phyloP scores from a whole-genome alignment of 2,797 vertebrate species.

The Labroides dimidiatus region DNA sequence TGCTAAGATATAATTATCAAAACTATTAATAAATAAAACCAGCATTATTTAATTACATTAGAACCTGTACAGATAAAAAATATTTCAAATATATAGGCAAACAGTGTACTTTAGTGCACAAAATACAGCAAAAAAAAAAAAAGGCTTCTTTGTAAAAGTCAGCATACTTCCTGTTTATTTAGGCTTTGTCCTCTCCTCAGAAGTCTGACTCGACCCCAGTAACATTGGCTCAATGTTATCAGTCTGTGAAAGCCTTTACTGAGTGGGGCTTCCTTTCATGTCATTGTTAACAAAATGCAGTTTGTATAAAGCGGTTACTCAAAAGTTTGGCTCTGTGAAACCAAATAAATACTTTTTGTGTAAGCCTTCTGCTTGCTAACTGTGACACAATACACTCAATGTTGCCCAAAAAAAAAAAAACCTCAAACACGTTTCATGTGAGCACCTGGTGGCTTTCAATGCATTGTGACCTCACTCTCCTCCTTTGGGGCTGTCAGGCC shows the following conservation, averaged over 20 bases:
- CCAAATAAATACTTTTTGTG: conserved; percentile 18
- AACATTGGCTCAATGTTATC: conserved; percentile 32
- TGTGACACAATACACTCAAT: not conserved
- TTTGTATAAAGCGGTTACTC: not conserved
- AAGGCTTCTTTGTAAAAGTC: conserved; percentile 59
- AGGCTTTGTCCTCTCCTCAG: conserved; percentile 6
- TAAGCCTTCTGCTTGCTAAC: conserved; percentile 14
- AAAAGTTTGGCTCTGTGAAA: conserved; percentile 34
- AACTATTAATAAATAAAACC: conserved; percentile 83
- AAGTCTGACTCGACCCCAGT: conserved; percentile 28
- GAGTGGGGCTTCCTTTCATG: conserved; percentile 18
- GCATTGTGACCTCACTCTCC: conserved; percentile 7
- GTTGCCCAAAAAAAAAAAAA: not conserved
- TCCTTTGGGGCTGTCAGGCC: conserved; percentile 25
- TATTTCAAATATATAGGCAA: conserved; percentile 79
- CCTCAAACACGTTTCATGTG: conserved; percentile 8
- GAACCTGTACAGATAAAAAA: conserved; percentile 78
- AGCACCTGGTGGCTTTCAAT: not conserved
- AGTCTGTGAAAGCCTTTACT: conserved; percentile 19
- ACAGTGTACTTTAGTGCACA: conserved; percentile 83
- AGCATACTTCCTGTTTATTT: conserved; percentile 22
- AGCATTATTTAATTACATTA: conserved; percentile 73
- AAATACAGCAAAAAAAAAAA: conserved; percentile 80
- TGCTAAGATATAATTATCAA: conserved; percentile 65
- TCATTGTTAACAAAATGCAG: not conserved